phyloP scores from a whole-genome alignment of 2,888 invertebrate genomes.

The Napeogenes inachia region DNA sequence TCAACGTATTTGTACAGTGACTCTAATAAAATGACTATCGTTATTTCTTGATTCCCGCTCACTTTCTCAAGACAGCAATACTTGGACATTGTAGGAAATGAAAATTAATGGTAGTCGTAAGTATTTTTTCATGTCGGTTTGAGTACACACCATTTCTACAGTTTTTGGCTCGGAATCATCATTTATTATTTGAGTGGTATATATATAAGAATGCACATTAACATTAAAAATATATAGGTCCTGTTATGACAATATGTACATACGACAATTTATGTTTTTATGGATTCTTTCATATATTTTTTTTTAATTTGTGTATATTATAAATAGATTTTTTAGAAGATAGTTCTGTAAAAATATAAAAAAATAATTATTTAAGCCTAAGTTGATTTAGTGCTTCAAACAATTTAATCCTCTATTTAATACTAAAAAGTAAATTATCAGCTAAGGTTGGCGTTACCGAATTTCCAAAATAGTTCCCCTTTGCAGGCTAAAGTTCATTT shows the following conservation, averaged over 20 bases:
- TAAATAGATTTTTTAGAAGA: too few relatives aligned
- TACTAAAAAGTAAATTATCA: constrained; percentile 27
- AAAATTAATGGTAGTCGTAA: constrained; percentile 72
- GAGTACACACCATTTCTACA: constrained; percentile 74
- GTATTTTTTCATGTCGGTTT: constrained; percentile 77
- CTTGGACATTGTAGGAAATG: constrained; percentile 67
- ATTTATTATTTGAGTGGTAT: constrained; percentile 70
- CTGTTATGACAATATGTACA: constrained; percentile 34
- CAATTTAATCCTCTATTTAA: constrained; percentile 4
- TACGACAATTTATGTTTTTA: background rate
- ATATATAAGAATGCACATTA: constrained; percentile 42
- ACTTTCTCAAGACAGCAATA: constrained; percentile 66
- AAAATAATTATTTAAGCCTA: too few relatives aligned
- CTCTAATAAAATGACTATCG: constrained; percentile 30
- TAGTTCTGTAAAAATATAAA: too few relatives aligned
- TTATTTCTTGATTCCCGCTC: constrained; percentile 33
- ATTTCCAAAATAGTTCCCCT: constrained; percentile 35
- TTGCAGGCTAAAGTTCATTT: constrained; percentile 51
- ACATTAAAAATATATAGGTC: constrained; percentile 56
- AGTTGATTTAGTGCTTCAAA: background rate
- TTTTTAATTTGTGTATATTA: too few relatives aligned
- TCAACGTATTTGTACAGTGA: constrained; percentile 26
- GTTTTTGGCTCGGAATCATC: constrained; percentile 68
- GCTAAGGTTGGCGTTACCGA: constrained; percentile 29
- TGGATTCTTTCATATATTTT: background rate